Evolutionary conservation across 2,113 vertebrate genomes (phyloP).

Genomic region (Danionella cerebrum): DNA sequence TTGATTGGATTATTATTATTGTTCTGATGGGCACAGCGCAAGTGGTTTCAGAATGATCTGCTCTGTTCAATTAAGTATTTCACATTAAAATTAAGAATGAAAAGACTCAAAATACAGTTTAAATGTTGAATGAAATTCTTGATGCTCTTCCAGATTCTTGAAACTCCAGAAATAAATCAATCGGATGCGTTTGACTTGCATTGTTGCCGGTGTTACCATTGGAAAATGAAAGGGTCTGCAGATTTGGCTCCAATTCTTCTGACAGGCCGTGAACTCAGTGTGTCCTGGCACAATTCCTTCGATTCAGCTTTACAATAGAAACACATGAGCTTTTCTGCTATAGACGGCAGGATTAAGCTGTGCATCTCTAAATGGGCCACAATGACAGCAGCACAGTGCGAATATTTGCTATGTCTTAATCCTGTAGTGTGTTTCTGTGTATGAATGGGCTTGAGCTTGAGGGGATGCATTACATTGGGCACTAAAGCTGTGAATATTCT

Average conservation of each 20-base stretch:
- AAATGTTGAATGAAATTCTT: background rate
- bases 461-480: background rate
- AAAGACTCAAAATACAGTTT: background rate
- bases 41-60: no score
- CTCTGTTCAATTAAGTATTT: background rate
- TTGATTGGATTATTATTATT: background rate
- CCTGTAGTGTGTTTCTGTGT: background rate
- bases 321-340: constrained; percentile 25
- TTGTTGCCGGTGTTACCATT: constrained; percentile 7
- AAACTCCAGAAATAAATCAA: background rate
- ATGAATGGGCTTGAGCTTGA: background rate
- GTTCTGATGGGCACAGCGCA: no score
- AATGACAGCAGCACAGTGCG: constrained; percentile 3
- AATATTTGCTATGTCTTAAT: constrained; percentile 14
- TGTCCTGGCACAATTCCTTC: constrained; percentile 16
- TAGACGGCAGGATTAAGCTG: constrained; percentile 32
- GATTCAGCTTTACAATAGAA: constrained; percentile 19
- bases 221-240: constrained; percentile 10
- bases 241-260: constrained; percentile 8
- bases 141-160: background rate
- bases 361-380: constrained; percentile 11
- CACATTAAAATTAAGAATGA: background rate
- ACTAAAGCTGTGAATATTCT: background rate
- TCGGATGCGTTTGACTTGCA: background rate
- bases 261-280: constrained; percentile 25